A percentile compares a stretch with the other conserved stretches of the same genome.
Conservation (phyloP, 2,797 vertebrate genomes). For the Rhynchotus rufescens region DNA sequence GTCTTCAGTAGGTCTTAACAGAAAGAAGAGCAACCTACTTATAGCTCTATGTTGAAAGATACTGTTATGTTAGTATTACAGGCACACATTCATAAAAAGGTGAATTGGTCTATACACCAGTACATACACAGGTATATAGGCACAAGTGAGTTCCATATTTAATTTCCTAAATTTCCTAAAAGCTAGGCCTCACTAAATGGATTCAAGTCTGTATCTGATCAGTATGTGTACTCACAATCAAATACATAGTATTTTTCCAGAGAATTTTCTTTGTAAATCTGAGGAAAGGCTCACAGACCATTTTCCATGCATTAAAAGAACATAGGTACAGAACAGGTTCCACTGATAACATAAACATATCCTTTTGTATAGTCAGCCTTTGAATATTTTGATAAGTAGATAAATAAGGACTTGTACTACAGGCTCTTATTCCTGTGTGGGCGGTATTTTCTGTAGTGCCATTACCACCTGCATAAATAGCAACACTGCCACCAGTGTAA, state of each 20-base stretch:
- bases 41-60: not conserved
- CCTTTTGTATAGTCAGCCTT: not conserved
- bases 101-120: not conserved
- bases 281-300: not conserved
- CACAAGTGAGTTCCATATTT: not conserved
- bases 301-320: not conserved
- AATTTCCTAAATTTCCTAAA: not conserved
- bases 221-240: not conserved
- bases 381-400: slow-evolving; percentile 12
- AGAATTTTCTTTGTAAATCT: not conserved
- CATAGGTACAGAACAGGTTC: not conserved
- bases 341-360: not conserved
- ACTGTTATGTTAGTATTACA: not conserved
- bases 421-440: not conserved
- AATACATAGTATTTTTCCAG: not conserved
- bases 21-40: not conserved
- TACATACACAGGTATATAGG: not conserved
- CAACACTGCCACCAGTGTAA: slow-evolving; percentile 2
- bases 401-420: slow-evolving; percentile 32
- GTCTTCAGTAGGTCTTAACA: not conserved
- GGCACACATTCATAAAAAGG: not conserved
- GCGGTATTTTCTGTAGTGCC: slow-evolving; percentile 38
- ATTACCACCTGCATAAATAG: slow-evolving; percentile 53
- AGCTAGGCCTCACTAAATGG: not conserved
- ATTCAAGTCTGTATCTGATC: not conserved